A percentile compares a stretch with the other conserved stretches of the same genome.
phyloP scores from a whole-genome alignment of 2,888 invertebrate genomes.

The Biston betularia region DNA sequence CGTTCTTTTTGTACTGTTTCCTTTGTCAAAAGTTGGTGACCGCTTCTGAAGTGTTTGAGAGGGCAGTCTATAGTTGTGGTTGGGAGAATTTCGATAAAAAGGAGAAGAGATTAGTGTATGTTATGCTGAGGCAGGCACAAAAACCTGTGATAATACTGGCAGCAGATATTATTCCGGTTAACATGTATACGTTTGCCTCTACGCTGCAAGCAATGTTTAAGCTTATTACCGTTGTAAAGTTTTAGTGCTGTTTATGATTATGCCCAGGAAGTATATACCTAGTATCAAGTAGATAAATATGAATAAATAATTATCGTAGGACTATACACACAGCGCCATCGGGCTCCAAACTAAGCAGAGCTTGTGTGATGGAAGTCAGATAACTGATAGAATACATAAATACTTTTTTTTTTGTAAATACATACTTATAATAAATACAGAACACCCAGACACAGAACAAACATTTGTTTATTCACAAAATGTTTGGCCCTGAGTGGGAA shows the following conservation, averaged over 20 bases:
- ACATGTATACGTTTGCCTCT: constrained; percentile 74
- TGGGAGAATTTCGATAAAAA: constrained; percentile 73
- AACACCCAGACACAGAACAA: too few relatives aligned
- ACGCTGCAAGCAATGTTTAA: constrained; percentile 72
- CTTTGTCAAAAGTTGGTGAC: constrained; percentile 71
- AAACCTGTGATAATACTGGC: constrained; percentile 67
- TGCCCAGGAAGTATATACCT: too few relatives aligned
- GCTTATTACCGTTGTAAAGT: constrained; percentile 71
- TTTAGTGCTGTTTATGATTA: constrained; percentile 7
- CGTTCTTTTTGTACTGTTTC: constrained; percentile 75
- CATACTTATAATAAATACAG: too few relatives aligned
- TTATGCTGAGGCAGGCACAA: constrained; percentile 70
- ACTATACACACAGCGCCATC: too few relatives aligned
- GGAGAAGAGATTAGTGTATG: constrained; percentile 63
- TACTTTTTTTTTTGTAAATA: too few relatives aligned
- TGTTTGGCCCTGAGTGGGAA: too few relatives aligned
- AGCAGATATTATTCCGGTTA: constrained; percentile 74
- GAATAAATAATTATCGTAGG: too few relatives aligned
- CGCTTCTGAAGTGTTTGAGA: constrained; percentile 68
- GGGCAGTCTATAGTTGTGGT: constrained; percentile 71
- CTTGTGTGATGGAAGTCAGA: too few relatives aligned
- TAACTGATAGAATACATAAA: too few relatives aligned
- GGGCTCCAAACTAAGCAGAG: too few relatives aligned
- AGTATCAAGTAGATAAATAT: too few relatives aligned
- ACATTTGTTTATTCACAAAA: too few relatives aligned